Evolutionary conservation across 2,113 vertebrate genomes (phyloP).

Genomic region (Peromyscus californicus): DNA sequence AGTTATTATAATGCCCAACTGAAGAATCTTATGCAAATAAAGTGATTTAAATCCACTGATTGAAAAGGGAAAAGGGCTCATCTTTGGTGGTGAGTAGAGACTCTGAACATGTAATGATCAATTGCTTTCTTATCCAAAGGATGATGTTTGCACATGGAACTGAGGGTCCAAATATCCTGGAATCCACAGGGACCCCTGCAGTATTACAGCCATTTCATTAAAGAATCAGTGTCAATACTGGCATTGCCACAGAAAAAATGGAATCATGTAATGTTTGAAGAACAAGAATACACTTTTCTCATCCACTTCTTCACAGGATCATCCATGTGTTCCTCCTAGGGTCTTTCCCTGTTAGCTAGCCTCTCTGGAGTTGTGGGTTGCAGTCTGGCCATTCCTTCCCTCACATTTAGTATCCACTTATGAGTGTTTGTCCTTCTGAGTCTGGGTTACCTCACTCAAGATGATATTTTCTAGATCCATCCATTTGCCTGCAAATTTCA

Average conservation of each 20-base stretch:
- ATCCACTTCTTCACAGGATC: no score
- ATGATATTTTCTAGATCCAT: no score
- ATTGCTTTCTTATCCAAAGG: not conserved
- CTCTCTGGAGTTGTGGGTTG: no score
- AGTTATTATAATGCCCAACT: not conserved
- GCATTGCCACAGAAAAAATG: not conserved
- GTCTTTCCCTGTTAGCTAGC: no score
- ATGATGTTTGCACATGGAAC: not conserved
- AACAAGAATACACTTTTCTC: not conserved
- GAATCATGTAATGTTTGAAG: not conserved
- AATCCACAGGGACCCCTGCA: not conserved
- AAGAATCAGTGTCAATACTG: not conserved
- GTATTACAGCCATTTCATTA: not conserved
- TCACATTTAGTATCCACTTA: no score
- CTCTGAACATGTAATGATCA: not conserved
- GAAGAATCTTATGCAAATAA: not conserved
- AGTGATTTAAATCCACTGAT: not conserved
- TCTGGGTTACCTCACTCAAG: no score
- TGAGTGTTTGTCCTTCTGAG: no score
- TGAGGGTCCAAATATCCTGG: not conserved
- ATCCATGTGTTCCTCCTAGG: no score
- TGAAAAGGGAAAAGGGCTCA: not conserved
- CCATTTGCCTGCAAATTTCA: no score
- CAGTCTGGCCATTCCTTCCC: no score
- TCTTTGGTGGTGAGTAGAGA: not conserved